These are phyloP conservation scores for Falco columbarius DNA, from an alignment of 2,797 vertebrate genomes.

Conservation along the genomic window DNA sequence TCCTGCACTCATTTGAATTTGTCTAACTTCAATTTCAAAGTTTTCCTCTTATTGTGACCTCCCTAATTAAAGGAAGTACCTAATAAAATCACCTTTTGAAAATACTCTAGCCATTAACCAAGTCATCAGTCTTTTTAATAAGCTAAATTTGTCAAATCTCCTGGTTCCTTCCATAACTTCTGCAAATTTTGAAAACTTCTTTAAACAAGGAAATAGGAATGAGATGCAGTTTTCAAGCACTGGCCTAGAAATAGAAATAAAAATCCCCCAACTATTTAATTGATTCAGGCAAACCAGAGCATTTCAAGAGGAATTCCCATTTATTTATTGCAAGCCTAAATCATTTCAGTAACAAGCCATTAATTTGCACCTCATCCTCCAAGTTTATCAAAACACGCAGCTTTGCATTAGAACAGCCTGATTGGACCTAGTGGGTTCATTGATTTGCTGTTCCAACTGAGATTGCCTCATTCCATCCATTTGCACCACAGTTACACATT, in stretches of 20 bases:
- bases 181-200: background rate
- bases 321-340: background rate
- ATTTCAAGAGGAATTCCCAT: background rate
- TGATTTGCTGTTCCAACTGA: background rate
- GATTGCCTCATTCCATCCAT: background rate
- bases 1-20: background rate
- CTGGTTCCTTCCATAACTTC: background rate
- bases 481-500: background rate
- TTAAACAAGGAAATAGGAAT: background rate
- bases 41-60: background rate
- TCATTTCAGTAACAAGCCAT: background rate
- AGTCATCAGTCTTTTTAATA: background rate
- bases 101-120: background rate
- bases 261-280: background rate
- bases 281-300: background rate
- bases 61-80: background rate
- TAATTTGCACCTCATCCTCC: background rate
- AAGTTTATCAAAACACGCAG: background rate
- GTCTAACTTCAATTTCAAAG: background rate
- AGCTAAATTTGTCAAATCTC: background rate
- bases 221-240: background rate
- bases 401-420: background rate
- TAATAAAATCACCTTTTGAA: background rate
- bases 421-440: accelerated
- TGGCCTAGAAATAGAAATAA: background rate